A percentile compares a stretch with the other conserved stretches of the same genome.
These are phyloP conservation scores for Acronicta aceris DNA, from an alignment of 2,888 invertebrate genomes.

Conservation along the genomic window DNA sequence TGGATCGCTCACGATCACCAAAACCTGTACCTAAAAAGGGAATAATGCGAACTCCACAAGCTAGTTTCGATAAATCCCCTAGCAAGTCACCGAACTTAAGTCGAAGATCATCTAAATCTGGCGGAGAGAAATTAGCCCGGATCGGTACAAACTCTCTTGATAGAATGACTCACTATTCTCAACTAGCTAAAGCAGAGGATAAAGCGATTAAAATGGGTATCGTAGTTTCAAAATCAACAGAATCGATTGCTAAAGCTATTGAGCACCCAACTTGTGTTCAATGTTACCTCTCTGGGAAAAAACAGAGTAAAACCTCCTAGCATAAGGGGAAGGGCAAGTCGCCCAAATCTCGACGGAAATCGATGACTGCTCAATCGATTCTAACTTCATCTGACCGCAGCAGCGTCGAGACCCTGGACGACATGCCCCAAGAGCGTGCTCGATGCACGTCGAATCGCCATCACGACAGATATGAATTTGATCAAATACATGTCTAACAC, in stretches of 20 bases:
- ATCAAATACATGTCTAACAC: conserved; percentile 90
- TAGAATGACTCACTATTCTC: conserved; percentile 85
- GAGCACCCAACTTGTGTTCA: conserved; percentile 93
- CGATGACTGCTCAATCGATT: conserved; percentile 74
- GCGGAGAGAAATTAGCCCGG: conserved; percentile 81
- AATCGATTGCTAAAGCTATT: conserved; percentile 88
- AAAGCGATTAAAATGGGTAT: conserved; percentile 88
- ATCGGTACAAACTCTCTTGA: conserved; percentile 86
- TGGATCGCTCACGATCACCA: conserved; percentile 83
- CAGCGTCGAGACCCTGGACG: conserved; percentile 83
- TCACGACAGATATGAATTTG: conserved; percentile 74
- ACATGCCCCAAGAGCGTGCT: conserved; percentile 69
- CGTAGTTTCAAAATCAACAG: conserved; percentile 88
- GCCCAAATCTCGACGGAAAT: conserved; percentile 85
- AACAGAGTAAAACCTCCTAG: conserved; percentile 90
- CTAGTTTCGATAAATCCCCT: conserved; percentile 85
- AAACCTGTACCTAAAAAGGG: conserved; percentile 86
- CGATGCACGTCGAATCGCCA: conserved; percentile 78
- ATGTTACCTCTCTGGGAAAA: conserved; percentile 91
- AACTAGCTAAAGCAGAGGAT: conserved; percentile 85
- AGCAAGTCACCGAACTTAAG: conserved; percentile 84
- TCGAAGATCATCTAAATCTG: conserved; percentile 80
- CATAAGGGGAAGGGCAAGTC: conserved; percentile 91
- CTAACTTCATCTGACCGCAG: conserved; percentile 84
- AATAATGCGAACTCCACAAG: conserved; percentile 87